phyloP scores from a whole-genome alignment of 2,888 invertebrate species.

The Tinea pellionella region DNA sequence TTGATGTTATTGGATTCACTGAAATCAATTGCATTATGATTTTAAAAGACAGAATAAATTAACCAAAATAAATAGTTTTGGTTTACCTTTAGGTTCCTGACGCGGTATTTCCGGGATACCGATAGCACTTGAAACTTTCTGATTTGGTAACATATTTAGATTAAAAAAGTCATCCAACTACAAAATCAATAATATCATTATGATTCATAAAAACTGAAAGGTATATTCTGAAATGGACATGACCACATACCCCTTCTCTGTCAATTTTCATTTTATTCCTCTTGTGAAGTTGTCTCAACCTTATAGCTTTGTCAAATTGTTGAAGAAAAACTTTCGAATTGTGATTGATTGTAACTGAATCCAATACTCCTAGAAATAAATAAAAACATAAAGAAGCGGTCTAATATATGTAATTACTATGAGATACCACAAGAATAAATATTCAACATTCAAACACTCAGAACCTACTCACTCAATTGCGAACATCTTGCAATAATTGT shows the following conservation, averaged over 20 bases:
- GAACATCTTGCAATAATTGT: slow-evolving; percentile 73
- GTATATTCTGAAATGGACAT: background rate
- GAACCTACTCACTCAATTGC: slow-evolving; percentile 68
- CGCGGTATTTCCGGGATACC: slow-evolving; percentile 34
- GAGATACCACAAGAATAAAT: no score
- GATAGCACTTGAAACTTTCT: slow-evolving; percentile 36
- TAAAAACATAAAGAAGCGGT: no score
- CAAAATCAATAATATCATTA: no score
- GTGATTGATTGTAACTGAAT: slow-evolving; percentile 70
- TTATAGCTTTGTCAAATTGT: slow-evolving; percentile 70
- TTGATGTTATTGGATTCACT: slow-evolving; percentile 48
- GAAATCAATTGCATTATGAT: slow-evolving; percentile 18
- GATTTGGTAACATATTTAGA: slow-evolving; percentile 48
- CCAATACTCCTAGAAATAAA: slow-evolving; percentile 63
- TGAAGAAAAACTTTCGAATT: slow-evolving; percentile 72
- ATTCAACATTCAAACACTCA: no score
- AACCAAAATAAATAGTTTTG: background rate
- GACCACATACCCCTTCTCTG: slow-evolving; percentile 27
- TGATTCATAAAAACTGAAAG: no score
- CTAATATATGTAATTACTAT: slow-evolving; percentile 9
- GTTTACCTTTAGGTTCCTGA: slow-evolving; percentile 36
- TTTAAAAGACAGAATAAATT: background rate
- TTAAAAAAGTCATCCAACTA: slow-evolving; percentile 46
- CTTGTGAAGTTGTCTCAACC: slow-evolving; percentile 49
- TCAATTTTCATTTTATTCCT: slow-evolving; percentile 38